phyloP scores from a whole-genome alignment of 1,140 invertebrate species.

The Sipha flava region DNA sequence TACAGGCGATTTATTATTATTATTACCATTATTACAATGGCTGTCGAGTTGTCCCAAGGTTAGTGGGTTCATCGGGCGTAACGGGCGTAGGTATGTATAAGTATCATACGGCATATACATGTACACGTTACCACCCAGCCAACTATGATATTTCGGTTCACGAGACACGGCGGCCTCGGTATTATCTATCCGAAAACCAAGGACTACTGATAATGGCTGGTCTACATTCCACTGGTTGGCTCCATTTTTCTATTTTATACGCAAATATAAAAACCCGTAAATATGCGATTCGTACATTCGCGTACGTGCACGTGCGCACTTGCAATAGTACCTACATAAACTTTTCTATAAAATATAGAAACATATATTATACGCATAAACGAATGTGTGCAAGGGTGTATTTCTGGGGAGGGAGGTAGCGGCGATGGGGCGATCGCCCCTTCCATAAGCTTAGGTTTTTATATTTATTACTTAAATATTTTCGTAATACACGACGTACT shows the following conservation, averaged over 20 bases:
- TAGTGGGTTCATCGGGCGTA: constrained; percentile 27
- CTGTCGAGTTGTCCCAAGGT: constrained; percentile 26
- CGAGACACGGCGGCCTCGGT: constrained; percentile 29
- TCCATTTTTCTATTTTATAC: not conserved
- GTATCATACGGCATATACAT: not conserved
- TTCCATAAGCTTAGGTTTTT: too few relatives aligned
- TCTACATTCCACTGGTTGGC: constrained; percentile 14
- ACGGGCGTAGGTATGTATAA: constrained; percentile 11
- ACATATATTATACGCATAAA: too few relatives aligned
- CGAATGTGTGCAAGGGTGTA: too few relatives aligned
- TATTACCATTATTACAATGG: constrained; percentile 19
- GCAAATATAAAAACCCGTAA: not conserved
- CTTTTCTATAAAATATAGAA: too few relatives aligned
- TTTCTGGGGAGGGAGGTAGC: too few relatives aligned
- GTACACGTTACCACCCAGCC: constrained; percentile 9
- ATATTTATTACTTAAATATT: too few relatives aligned
- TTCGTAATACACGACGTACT: too few relatives aligned
- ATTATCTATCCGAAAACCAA: constrained; percentile 29
- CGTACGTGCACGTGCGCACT: too few relatives aligned
- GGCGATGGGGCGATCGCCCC: too few relatives aligned
- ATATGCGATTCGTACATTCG: not conserved
- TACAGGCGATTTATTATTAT: not conserved
- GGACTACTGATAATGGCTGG: constrained; percentile 26
- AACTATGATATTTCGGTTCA: constrained; percentile 31
- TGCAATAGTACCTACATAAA: too few relatives aligned